Evolutionary conservation across 2,888 invertebrate species (phyloP), one percentile per base, ranked within the genome.

Genomic region (Allophyes oxyacanthae): DNA sequence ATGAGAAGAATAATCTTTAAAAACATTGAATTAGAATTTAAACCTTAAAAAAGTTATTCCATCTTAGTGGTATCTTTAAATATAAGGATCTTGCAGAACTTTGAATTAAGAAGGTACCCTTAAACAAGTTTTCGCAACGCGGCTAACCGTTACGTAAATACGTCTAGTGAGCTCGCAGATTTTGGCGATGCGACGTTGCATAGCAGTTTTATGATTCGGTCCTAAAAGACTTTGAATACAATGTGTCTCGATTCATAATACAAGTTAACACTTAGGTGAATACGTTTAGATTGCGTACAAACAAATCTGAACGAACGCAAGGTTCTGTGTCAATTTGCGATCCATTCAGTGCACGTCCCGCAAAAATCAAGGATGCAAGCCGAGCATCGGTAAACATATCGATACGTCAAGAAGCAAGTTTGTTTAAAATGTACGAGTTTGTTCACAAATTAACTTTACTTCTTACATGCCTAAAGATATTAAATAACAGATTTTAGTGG

Each of bases 311-410:
- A 81, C 77, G 84, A 85, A 85, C 82, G 83, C 83, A 83, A 84
- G 84, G 81, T 84, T 83, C 83, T 87, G 82, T 86, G 84, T 86
- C 90, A 90, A 90, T 90, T 90, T 90, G 85, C 72, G 82, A 79
- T 77, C 88, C 87, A 90, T 90, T 91, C 90, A 91, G 69, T 65
- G 69, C 78, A 80, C 75, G 76, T 81, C 82, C 84, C 79, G 77
- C 80, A 79, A 81, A 82, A 84, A 79, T 75, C 73, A 79, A 79
- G 72, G 82, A 50, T 78, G 81, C n/a, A 57, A 52, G 13, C 5
- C 4, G 13, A 63, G 40, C 64, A 52, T 45, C 45, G 50, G 43
- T 9, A 55, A 40, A 32, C 13, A 20, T 72, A 72, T 72, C 72
- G 74, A 72, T 66, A 59, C n/a, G 6, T 7, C 11, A 9, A 40